These are phyloP conservation scores for Globia sparganii DNA, from an alignment of 2,888 invertebrate genomes.

Conservation along the genomic window DNA sequence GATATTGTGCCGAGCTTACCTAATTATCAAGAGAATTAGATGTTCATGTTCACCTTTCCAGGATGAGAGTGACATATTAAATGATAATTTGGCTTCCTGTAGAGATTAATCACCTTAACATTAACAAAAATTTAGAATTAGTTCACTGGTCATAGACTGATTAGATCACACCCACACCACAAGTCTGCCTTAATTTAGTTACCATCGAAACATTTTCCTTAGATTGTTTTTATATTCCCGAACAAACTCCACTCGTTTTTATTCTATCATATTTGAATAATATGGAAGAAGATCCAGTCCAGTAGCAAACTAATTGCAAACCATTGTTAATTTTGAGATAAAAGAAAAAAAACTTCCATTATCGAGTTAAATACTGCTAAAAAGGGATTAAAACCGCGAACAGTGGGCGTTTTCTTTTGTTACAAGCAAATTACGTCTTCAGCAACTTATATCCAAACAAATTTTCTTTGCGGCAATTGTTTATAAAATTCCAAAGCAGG, in stretches of 20 bases:
- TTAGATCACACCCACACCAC: not conserved
- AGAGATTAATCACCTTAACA: conserved; percentile 5
- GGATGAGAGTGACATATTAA: conserved; percentile 54
- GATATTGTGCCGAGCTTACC: conserved; percentile 61
- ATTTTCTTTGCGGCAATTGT: conserved; percentile 84
- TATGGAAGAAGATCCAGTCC: not conserved
- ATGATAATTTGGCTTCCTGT: conserved; percentile 51
- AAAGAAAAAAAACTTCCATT: conserved; percentile 58
- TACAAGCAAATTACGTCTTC: conserved; percentile 80
- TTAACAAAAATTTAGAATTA: conserved; percentile 4
- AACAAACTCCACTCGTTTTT: not conserved
- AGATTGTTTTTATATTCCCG: not conserved
- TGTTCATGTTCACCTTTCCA: conserved; percentile 57
- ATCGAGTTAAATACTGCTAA: conserved; percentile 60
- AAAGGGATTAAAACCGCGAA: conserved; percentile 64
- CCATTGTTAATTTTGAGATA: conserved; percentile 50
- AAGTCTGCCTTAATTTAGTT: not conserved
- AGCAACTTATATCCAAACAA: conserved; percentile 78
- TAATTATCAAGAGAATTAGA: conserved; percentile 65
- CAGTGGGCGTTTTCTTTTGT: conserved; percentile 75
- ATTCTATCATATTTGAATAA: conserved; percentile 8
- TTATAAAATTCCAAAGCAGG: conserved; percentile 82
- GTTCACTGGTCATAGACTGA: not conserved
- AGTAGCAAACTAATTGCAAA: conserved; percentile 22
- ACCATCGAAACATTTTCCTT: not conserved